Percentiles rank a stretch among this genome's conserved stretches.
Conservation (phyloP, 2,113 vertebrate species). For the western clawed frog (Xenopus tropicalis) region DNA sequence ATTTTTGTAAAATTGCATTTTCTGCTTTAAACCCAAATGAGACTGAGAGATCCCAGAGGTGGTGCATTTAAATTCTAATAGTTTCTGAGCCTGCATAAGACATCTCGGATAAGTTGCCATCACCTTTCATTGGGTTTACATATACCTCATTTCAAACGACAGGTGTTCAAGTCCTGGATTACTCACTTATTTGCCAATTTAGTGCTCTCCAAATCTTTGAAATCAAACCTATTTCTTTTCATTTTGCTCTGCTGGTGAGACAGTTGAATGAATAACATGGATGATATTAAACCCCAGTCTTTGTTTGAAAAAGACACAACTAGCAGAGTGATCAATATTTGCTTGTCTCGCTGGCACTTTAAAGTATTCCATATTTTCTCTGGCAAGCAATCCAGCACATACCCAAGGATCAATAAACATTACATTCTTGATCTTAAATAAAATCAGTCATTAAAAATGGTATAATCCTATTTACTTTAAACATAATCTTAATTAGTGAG, state of each 20-base stretch:
- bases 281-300: conserved; percentile 8
- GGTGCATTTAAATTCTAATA: conserved; percentile 12
- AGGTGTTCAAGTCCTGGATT: conserved; percentile 23
- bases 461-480: conserved; percentile 1
- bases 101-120: conserved; percentile 22
- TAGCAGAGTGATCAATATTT: conserved; percentile 1
- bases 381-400: not conserved
- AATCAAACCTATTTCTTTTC: not conserved
- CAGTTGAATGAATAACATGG: conserved; percentile 20
- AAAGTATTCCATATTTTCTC: not conserved
- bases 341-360: not conserved
- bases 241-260: not conserved
- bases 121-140: conserved; percentile 18
- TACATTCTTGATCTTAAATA: not conserved
- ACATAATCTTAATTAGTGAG: conserved; percentile 5
- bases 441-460: not conserved
- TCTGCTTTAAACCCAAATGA: conserved; percentile 41
- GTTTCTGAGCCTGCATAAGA: conserved; percentile 7
- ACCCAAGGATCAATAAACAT: not conserved
- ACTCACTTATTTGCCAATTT: conserved; percentile 24
- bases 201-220: conserved; percentile 14
- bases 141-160: conserved; percentile 8
- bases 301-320: not conserved
- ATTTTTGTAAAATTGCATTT: conserved; percentile 34
- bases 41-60: conserved; percentile 15